These are phyloP conservation scores for Patella pellucida DNA, from an alignment of 2,888 invertebrate genomes.

Conservation along the genomic window DNA sequence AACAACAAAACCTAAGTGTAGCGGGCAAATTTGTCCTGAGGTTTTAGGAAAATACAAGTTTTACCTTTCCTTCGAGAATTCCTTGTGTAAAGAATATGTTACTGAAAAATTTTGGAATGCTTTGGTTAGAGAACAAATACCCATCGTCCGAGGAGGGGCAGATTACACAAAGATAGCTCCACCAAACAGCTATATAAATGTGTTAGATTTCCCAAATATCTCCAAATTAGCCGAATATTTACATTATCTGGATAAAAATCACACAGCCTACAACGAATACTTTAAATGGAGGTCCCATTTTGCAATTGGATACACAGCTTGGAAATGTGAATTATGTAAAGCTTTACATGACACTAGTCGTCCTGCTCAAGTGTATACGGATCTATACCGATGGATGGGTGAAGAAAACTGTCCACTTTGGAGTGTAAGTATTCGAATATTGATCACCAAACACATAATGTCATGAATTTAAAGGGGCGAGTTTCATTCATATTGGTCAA, in stretches of 20 bases:
- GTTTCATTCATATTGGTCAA: no score
- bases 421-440: constrained; percentile 6
- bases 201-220: constrained; percentile 23
- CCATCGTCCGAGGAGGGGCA: constrained; percentile 35
- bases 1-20: constrained; percentile 17
- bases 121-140: constrained; percentile 26
- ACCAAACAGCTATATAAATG: constrained; percentile 24
- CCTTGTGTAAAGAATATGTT: constrained; percentile 37
- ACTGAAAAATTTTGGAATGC: constrained; percentile 36
- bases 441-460: no score
- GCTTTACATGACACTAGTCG: constrained; percentile 10
- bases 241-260: constrained; percentile 21
- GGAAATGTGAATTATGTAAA: constrained; percentile 9
- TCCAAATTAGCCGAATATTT: constrained; percentile 25
- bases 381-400: constrained; percentile 15
- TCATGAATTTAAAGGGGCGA: no score
- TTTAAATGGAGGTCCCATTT: constrained; percentile 9
- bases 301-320: background rate
- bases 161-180: constrained; percentile 31
- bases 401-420: constrained; percentile 18
- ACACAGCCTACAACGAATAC: constrained; percentile 22
- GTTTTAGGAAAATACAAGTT: constrained; percentile 33
- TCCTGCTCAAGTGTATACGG: constrained; percentile 13
- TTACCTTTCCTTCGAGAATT: constrained; percentile 40
- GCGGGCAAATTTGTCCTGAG: constrained; percentile 25